Base-by-base conservation (phyloP, 2,113 vertebrate species). In the Scomber japonicus region DNA sequence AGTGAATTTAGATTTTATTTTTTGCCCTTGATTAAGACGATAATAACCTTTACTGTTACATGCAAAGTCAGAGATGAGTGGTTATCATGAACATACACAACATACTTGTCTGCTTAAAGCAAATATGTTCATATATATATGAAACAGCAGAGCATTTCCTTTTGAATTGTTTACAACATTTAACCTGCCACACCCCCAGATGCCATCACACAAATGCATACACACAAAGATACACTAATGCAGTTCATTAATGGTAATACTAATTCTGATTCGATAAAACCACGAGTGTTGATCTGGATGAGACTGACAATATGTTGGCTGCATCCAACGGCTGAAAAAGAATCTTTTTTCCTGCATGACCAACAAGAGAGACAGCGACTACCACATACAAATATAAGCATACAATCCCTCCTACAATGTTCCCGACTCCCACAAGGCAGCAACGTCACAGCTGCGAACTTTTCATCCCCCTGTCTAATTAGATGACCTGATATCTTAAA, bases 381-480 rank as follows among this genome's bases (percentile, higher is more conserved):
- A 72, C 77, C 82, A 74, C 84, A 78, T 55, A 62, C 67, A 79
- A 80, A 83, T 75, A 67, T 79, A 86, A 90, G 86, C 84, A 79
- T 82, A 77, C 59, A 78, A 90, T 88, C 60, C 88, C 84, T 90
- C 81, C 87, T 84, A 81, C 80, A 66, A 54, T 75, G 61, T 81
- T 79, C 75, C 82, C 53, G 66, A 86, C 90, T 90, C 84, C 84
- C 84, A 86, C 79, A 74, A 82, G 72, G 81, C 72, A 72, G 46
- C 75, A 61, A 61, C 88, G 75, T 94, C 91, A 90, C 89, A 89
- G 81, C 88, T 89, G 88, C 91, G 85, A 92, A 92, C 86, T 91
- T 90, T 89, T 92, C 53, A 63, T 93, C 84, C 86, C 86, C 81
- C 82, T 71, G 80, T 88, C 89, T 92, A 89, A 93, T 93, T 94